Base-by-base conservation (phyloP, 2,797 vertebrate species). In the Zonotrichia albicollis region DNA sequence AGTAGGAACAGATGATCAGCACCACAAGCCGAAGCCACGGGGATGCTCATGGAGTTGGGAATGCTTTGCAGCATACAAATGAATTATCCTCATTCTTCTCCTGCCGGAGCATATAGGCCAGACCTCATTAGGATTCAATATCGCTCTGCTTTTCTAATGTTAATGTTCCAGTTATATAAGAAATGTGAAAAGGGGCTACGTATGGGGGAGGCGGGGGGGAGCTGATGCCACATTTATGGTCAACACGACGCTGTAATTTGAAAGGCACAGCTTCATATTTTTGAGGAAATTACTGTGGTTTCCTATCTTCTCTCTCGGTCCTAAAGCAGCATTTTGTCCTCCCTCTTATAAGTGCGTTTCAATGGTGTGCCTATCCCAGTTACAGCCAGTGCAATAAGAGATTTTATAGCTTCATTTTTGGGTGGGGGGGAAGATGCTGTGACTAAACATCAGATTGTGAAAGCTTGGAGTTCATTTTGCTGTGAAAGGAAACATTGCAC, bases 31-130 rank as follows among this genome's bases (percentile, higher is more conserved):
- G 96, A 97, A 98, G 98, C 98, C 98, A 98, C 96, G n/a, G 98
- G 98, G 98, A 98, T 98, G 97, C 95, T 97, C 92, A 30, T 81
- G 97, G 98, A 98, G 98, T 96, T 97, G 97, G 29, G 96, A 97
- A 98, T 79, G 98, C 98, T 98, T 97, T 92, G 83, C 93, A n/a
- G 98, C 98, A 99, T 99, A 98, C 98, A 98, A 98, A 99, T 98
- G 98, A 99, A 98, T 97, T 95, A 97, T 94, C 95, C 95, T 97
- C 97, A 97, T 98, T 98, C 98, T 98, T 98, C 96, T 97, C 93
- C 97, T 95, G 93, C 94, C n/a, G 18, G 84, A 97, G 96, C 97
- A 89, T 91, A 97, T 93, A 97, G 97, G 96, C 97, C 97, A 98
- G 97, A 95, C 94, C 97, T 98, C 97, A 98, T 98, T 98, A 98